Evolutionary conservation across 2,113 vertebrate genomes (phyloP), one percentile per base, ranked within the genome.

Genomic region (Psilopogon haemacephalus): DNA sequence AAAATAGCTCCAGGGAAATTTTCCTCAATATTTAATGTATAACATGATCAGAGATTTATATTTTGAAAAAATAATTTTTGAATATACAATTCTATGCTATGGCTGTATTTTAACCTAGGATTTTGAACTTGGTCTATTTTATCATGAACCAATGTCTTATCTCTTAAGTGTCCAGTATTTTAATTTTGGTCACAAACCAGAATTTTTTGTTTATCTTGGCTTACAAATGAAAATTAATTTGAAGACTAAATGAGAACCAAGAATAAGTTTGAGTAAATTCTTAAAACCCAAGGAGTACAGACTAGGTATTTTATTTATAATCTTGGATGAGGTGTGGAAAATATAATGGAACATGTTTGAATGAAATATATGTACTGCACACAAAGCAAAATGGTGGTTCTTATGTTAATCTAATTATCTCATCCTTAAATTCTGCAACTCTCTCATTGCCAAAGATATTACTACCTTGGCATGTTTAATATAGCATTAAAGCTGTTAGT

Each of bases 11-110:
- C 90, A 42, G 79, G 42, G 81, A 96, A 93, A 88, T 80, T 80
- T 94, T 89, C 87, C 54, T 94, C 88, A 73, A 70, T 88, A 90
- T 88, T 88, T 95, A 86, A 96, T 89, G 80, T 91, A 63, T 85
- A 91, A 79, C 65, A 62, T 81, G 60, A 94, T 96, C 86, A 95
- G 94, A 97, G 94, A 94, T 87, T 44, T 95, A 73, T 95, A 94
- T 90, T 96, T 69, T 95, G 71, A 86, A 89, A 86, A 89, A 87
- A 59, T 89, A 83, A 84, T 96, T 96, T 96, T 95, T 84, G 84
- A 89, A 70, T 72, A 90, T 69, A 79, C 91, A 94, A 84, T 96
- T 94, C 81, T 97, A 93, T 89, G 78, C 69, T 94, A 67, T 91
- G 76, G 69, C 58, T 94, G 58, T 95, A 79, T 91, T 96, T 95